Evolutionary conservation across 2,888 invertebrate genomes (phyloP), one percentile per base, ranked within the genome.

Genomic region (Odontocerum albicorne): DNA sequence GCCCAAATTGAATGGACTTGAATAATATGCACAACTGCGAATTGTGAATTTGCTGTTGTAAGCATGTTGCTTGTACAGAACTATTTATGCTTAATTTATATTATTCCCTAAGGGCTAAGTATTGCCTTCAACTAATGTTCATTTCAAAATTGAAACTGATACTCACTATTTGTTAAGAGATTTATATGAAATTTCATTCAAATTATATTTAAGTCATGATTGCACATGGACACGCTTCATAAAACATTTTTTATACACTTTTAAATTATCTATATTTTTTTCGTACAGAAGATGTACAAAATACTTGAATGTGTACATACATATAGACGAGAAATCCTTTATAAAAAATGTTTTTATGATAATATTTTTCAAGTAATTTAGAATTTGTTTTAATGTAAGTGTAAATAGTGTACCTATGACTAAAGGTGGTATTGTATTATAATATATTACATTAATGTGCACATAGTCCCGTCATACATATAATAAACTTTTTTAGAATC

Each of bases 371-470:
- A 38, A 36, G 36, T 47, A 33, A 22, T 31, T 45, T 53, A 53
- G 45, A 52, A 27, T 45, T 36, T 43, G 22, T 47, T 38, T 38
- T 38, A 38, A 38, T 15, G 13, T 38, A 38, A 16, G 15, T 77
- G 77, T 77, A 76, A 71, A 76, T 76, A 76, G 66, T 73, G 73
- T 74, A 73, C 71, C 72, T 71, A 72, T 19, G 20, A 42, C 35
- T 17, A 36, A 55, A 46, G 22, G 33, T 43, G 69, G 68, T 73
- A 68, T 67, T 75, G 73, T 75, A 74, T 72, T 70, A 71, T 72
- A 74, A 46, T 73, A 73, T 75, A n/a, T 74, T 74, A 75, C 75
- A 55, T 75, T 72, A 72, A 74, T 75, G 77, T 77, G 76, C 77
- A 77, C 76, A 77, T 77, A 77, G 77, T 77, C 76, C 75, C 47